These are phyloP conservation scores for Homarus americanus DNA, from an alignment of 1,140 invertebrate genomes.

Conservation along the genomic window DNA sequence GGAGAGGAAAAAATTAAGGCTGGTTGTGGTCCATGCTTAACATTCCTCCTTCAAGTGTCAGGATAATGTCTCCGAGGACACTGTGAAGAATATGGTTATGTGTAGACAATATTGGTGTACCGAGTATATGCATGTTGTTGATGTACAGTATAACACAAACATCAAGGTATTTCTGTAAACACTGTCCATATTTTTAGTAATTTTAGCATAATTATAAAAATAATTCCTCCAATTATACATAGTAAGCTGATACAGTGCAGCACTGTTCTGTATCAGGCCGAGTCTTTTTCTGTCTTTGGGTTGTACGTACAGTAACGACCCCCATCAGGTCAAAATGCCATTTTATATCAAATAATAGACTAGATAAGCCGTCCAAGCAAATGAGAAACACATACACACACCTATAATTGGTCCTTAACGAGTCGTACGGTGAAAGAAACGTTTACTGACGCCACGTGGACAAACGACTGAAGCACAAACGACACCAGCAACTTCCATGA, in stretches of 20 bases:
- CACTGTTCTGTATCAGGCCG: background rate
- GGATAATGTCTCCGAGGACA: no score
- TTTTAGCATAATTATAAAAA: slow-evolving; percentile 26
- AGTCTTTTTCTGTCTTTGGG: background rate
- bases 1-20: no score
- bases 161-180: no score
- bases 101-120: no score
- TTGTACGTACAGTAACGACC: background rate
- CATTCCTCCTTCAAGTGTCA: no score
- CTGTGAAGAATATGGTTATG: no score
- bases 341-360: background rate
- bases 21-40: no score
- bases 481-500: background rate
- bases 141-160: no score
- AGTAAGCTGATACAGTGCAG: background rate
- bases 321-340: background rate
- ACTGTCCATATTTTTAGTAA: slow-evolving; percentile 10
- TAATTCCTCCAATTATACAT: slow-evolving; percentile 29
- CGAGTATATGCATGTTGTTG: no score
- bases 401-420: slow-evolving; percentile 1
- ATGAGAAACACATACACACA: background rate
- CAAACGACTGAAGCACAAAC: background rate
- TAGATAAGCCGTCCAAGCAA: background rate
- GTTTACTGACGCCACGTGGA: background rate
- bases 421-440: background rate